Evolutionary conservation across 2,797 vertebrate genomes (phyloP).

Genomic region (Clarias pachynema): DNA sequence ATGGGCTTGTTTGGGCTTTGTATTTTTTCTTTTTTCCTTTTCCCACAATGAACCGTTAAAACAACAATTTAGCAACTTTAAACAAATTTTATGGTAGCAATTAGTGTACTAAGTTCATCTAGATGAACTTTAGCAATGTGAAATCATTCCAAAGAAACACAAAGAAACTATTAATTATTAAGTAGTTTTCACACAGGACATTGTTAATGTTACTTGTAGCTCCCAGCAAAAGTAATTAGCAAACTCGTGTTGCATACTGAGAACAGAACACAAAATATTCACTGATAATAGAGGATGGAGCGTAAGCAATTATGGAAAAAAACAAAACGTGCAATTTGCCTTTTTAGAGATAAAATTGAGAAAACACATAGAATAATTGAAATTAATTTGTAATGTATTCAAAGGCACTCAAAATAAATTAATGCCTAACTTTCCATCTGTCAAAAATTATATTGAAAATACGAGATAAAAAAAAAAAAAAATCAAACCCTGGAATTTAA

Average conservation of each 20-base stretch:
- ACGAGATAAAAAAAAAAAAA: too few relatives aligned
- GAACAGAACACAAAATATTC: not conserved
- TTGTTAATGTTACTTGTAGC: not conserved
- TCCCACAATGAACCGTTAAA: not conserved
- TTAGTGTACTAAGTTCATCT: not conserved
- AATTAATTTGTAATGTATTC: not conserved
- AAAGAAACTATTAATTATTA: not conserved
- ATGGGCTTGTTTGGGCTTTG: not conserved
- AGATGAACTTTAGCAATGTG: not conserved
- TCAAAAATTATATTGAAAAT: not conserved
- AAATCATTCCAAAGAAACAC: not conserved
- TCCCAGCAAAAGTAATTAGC: not conserved
- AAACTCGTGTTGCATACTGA: too few relatives aligned
- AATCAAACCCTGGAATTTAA: not conserved
- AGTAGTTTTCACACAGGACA: not conserved
- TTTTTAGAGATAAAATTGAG: not conserved
- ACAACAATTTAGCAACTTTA: not conserved
- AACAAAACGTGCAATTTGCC: not conserved
- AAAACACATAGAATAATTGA: not conserved
- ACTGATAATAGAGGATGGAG: not conserved
- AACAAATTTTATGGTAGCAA: not conserved
- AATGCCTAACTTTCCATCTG: not conserved
- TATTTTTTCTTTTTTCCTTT: not conserved
- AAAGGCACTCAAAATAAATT: not conserved
- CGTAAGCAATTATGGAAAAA: not conserved